Percentiles rank a stretch among this genome's conserved stretches.
Conservation (phyloP, 2,888 invertebrate species). For the Eilema sororculum region DNA sequence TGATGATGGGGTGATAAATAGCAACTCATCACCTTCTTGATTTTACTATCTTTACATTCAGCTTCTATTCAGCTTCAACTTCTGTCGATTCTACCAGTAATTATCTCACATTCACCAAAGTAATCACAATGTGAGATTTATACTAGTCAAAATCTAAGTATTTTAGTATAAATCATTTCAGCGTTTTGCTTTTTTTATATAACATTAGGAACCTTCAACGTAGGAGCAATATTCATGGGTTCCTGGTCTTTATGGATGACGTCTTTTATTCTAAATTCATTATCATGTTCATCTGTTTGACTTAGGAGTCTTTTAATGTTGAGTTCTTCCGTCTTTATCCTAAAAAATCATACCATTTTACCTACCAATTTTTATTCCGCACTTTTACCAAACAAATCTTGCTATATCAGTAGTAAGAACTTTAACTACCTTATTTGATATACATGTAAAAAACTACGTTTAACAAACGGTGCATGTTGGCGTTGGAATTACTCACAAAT, state of each 20-base stretch:
- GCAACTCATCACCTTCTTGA: neutral
- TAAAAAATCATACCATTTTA: too few species aligned
- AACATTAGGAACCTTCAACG: too few species aligned
- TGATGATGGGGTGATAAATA: neutral
- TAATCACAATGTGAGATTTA: too few species aligned
- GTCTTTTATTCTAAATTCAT: neutral
- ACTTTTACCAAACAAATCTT: too few species aligned
- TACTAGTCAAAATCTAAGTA: neutral
- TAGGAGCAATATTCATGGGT: neutral
- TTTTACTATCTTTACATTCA: too few species aligned
- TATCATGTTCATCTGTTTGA: neutral
- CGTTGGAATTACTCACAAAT: slow-evolving; percentile 52
- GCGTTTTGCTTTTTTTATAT: neutral
- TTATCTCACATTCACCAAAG: too few species aligned
- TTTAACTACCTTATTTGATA: neutral
- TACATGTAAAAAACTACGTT: slow-evolving; percentile 36
- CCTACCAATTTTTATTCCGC: too few species aligned
- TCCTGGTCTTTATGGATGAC: neutral
- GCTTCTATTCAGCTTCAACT: too few species aligned
- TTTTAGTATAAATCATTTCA: neutral
- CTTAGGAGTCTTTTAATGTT: too few species aligned
- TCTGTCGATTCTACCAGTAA: too few species aligned
- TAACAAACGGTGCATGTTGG: slow-evolving; percentile 43
- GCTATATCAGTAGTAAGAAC: neutral
- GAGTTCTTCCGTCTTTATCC: too few species aligned